Percentiles rank a stretch among this genome's conserved stretches.
Conservation (phyloP, 1,140 invertebrate genomes). For the Archivesica marissinica region DNA sequence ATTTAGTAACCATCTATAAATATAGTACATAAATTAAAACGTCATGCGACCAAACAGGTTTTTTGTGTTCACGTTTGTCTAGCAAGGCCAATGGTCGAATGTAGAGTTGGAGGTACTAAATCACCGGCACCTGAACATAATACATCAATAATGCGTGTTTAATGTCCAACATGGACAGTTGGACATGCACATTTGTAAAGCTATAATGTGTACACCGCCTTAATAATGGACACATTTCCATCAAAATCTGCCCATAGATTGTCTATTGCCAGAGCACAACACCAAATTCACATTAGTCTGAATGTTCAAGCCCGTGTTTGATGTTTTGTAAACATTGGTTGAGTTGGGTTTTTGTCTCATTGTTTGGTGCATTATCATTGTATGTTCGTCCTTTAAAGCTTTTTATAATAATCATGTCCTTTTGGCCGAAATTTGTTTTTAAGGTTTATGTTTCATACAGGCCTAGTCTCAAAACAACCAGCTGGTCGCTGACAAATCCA, state of each 20-base stretch:
- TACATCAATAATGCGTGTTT: conserved; percentile 46
- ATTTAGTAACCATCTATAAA: too few species aligned
- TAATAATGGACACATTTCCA: conserved; percentile 33
- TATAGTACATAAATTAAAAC: not conserved
- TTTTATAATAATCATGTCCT: conserved; percentile 2
- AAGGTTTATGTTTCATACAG: conserved; percentile 22
- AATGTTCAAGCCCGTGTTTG: too few species aligned
- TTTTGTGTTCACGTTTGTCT: conserved; percentile 1
- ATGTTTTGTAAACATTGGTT: too few species aligned
- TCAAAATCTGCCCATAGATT: conserved; percentile 4
- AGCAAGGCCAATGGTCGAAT: not conserved
- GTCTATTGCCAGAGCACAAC: not conserved
- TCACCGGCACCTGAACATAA: conserved; percentile 33
- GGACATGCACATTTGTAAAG: conserved; percentile 40
- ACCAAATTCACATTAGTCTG: conserved; percentile 9
- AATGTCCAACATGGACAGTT: conserved; percentile 33
- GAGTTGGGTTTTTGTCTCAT: not conserved
- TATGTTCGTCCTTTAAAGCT: not conserved
- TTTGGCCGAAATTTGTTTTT: conserved; percentile 8
- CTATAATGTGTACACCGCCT: conserved; percentile 46
- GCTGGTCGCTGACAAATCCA: too few species aligned
- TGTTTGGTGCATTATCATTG: not conserved
- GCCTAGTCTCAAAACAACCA: not conserved
- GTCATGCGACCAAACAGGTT: not conserved
- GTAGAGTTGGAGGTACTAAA: conserved; percentile 23